Conservation (phyloP, 1,140 invertebrate species). For the Mylabris phalerata region DNA sequence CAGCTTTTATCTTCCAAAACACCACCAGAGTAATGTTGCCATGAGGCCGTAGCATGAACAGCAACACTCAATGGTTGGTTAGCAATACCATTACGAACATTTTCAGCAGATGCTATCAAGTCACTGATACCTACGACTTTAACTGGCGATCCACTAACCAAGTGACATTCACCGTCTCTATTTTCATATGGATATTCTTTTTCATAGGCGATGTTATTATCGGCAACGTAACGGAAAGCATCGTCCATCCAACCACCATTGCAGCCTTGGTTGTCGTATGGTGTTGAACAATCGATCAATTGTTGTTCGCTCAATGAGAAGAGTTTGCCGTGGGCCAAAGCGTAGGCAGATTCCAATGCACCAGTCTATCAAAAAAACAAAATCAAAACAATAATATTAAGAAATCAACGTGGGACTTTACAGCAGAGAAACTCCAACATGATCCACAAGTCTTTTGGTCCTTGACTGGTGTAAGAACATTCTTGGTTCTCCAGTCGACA, state of each 20-base stretch:
- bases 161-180: slow-evolving; percentile 59
- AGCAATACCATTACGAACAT: slow-evolving; percentile 63
- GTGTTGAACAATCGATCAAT: slow-evolving; percentile 84
- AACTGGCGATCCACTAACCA: slow-evolving; percentile 51
- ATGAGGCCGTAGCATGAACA: slow-evolving; percentile 80
- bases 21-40: slow-evolving; percentile 56
- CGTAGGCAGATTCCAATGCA: too few relatives aligned
- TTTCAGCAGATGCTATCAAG: slow-evolving; percentile 50
- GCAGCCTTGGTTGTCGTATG: slow-evolving; percentile 90
- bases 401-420: too few relatives aligned
- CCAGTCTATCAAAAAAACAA: too few relatives aligned
- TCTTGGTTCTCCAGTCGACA: too few relatives aligned
- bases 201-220: slow-evolving; percentile 87
- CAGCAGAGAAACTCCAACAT: too few relatives aligned
- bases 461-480: too few relatives aligned
- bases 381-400: too few relatives aligned
- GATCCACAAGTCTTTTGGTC: too few relatives aligned
- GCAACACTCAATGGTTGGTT: slow-evolving; percentile 66
- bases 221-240: slow-evolving; percentile 83
- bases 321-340: slow-evolving; percentile 44
- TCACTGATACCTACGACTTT: slow-evolving; percentile 46
- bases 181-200: slow-evolving; percentile 78
- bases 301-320: slow-evolving; percentile 95
- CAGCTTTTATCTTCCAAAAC: slow-evolving; percentile 34
- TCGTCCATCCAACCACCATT: slow-evolving; percentile 90